Evolutionary conservation across 2,888 invertebrate species (phyloP).

Genomic region (Spodoptera littoralis): DNA sequence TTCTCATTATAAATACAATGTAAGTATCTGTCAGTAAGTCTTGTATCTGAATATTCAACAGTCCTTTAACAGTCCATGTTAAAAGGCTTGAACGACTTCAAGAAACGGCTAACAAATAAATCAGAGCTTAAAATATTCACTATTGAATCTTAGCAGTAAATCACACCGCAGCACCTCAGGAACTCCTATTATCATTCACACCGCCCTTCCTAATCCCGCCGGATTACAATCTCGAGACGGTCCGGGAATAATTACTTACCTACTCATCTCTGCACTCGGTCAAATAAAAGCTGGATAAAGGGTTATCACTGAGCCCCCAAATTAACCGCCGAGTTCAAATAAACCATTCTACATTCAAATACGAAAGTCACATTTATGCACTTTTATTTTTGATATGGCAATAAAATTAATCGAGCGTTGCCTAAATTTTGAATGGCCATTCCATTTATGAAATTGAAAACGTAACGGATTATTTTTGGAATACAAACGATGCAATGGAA

Average conservation of each 20-base stretch:
- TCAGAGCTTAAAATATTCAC: constrained; percentile 87
- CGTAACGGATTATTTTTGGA: constrained; percentile 55
- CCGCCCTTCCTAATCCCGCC: constrained; percentile 86
- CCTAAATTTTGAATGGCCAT: constrained; percentile 50
- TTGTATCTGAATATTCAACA: constrained; percentile 5
- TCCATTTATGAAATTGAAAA: constrained; percentile 66
- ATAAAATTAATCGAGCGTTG: constrained; percentile 53
- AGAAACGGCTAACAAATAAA: constrained; percentile 76
- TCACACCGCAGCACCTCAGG: constrained; percentile 86
- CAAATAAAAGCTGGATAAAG: constrained; percentile 72
- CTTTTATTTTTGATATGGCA: constrained; percentile 40
- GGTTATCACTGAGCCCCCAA: constrained; percentile 59
- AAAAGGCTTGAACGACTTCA: constrained; percentile 59
- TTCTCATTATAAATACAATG: neutral
- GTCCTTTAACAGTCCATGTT: constrained; percentile 9
- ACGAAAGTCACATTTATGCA: constrained; percentile 35
- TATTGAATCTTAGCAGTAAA: constrained; percentile 88
- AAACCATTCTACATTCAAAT: constrained; percentile 34
- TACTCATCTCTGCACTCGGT: constrained; percentile 69
- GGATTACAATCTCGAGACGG: constrained; percentile 86
- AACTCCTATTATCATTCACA: constrained; percentile 87
- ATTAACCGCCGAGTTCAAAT: constrained; percentile 64
- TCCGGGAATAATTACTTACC: constrained; percentile 87
- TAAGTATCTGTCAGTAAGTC: neutral
- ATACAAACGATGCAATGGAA: constrained; percentile 53